Evolutionary conservation across 2,888 invertebrate genomes (phyloP), one percentile per base, ranked within the genome.

Genomic region (Cheiracanthium punctorium): DNA sequence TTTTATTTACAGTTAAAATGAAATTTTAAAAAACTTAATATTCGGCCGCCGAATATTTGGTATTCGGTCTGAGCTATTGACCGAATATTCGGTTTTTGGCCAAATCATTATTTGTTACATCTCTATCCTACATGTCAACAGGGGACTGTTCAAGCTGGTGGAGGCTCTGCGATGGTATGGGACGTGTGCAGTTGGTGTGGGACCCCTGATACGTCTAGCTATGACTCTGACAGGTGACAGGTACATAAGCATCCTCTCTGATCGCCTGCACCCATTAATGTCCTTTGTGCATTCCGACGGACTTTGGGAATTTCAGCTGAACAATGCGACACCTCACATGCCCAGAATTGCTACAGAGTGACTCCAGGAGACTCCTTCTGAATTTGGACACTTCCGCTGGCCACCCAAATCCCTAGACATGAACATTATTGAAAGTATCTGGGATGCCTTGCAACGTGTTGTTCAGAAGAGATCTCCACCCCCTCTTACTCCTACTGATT

Each of bases 211-310:
- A 41, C 71, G 7, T 37, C 14, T 41, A 71, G 29, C 1, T 24
- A 71, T 30, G 43, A 71, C 71, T 41, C 24, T 71, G 37, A 37
- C 71, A 37, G 20, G 71, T 71, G 37, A 71, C 20, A 33, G 37
- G 24, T 71, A 71, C 71, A 30, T 30, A 30, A 1, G 17, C 65
- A 37, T 71, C 71, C 20, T 37, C 8, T 71, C 71, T 32, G 71
- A 71, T 71, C 37, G 37, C 71, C 71, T 37, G 24, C 71, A 71
- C 37, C 37, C 71, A 71, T 71, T 71, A 12, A 71, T 71, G 24
- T 30, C 67, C 12, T 17, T 29, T 67, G 71, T 71, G 71, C 37
- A 71, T 71, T 71, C 71, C 20, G 71, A 71, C 7, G 71, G 71
- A 71, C 71, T 71, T 71, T 12, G 8, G 37, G 1, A 71, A n/a